These are phyloP conservation scores for Cabera pusaria DNA, from an alignment of 2,888 invertebrate species.

Conservation along the genomic window DNA sequence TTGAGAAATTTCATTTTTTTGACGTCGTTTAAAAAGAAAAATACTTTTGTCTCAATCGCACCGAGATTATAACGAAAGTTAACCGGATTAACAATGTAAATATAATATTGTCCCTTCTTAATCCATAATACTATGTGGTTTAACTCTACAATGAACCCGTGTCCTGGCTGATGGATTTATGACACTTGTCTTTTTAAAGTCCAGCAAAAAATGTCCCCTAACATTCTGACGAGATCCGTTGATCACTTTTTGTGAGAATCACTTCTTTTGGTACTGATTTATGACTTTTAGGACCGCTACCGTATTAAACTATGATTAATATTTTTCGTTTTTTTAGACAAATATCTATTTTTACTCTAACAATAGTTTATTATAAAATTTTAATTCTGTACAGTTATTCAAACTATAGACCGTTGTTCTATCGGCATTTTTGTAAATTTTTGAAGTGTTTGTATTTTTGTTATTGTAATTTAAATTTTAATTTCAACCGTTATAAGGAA, in stretches of 20 bases:
- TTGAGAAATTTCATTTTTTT: no score
- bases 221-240: conserved; percentile 5
- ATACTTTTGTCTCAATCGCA: conserved; percentile 52
- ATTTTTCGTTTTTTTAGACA: conserved; percentile 21
- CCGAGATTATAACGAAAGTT: conserved; percentile 54
- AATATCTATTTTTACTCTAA: no score
- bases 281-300: conserved; percentile 26
- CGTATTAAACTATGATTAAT: conserved; percentile 18
- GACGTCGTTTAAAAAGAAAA: no score
- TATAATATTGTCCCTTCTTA: conserved; percentile 59
- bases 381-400: conserved; percentile 10
- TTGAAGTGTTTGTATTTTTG: conserved; percentile 7
- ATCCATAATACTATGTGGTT: conserved; percentile 58
- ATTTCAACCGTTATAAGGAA: conserved; percentile 4
- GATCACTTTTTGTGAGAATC: conserved; percentile 17
- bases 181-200: conserved; percentile 35
- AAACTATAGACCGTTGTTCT: conserved; percentile 3
- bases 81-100: conserved; percentile 72
- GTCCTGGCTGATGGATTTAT: conserved; percentile 58
- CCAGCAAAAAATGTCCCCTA: conserved; percentile 30
- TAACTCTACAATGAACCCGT: conserved; percentile 37
- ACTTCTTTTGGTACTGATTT: conserved; percentile 19
- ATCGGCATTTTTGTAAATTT: conserved; percentile 1
- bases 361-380: no score
- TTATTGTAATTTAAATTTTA: conserved; percentile 7